Conservation (phyloP, 2,888 invertebrate genomes). For the Lasioglossum zephyrum region DNA sequence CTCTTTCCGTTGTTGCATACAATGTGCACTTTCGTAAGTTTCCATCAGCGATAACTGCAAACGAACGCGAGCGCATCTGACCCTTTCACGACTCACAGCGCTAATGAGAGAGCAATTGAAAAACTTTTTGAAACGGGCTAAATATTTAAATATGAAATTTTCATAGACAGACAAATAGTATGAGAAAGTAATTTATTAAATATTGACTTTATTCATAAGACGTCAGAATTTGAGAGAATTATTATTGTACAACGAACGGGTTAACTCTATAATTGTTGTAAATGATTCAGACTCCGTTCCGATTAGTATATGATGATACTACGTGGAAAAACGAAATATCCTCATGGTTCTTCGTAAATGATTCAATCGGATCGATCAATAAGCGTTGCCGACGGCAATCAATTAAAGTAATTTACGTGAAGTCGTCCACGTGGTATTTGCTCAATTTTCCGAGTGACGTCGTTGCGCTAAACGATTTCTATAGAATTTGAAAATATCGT, state of each 20-base stretch:
- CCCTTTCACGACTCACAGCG: neutral
- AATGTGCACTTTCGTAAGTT: conserved; percentile 29
- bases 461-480: neutral
- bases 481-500: neutral
- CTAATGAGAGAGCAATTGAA: neutral
- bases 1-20: conserved; percentile 11
- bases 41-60: conserved; percentile 30
- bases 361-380: neutral
- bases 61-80: neutral
- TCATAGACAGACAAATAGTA: neutral
- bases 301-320: neutral
- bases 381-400: neutral
- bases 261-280: neutral
- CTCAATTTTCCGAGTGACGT: neutral
- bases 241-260: neutral
- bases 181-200: no score
- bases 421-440: neutral
- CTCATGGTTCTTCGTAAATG: neutral
- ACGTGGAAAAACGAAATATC: neutral
- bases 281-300: neutral
- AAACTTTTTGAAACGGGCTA: no score
- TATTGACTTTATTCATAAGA: neutral
- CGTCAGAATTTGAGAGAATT: neutral
- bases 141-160: neutral
- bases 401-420: neutral